A percentile compares a stretch with the other conserved stretches of the same genome.
These are phyloP conservation scores for Mugil cephalus DNA, from an alignment of 2,113 vertebrate genomes.

Conservation along the genomic window DNA sequence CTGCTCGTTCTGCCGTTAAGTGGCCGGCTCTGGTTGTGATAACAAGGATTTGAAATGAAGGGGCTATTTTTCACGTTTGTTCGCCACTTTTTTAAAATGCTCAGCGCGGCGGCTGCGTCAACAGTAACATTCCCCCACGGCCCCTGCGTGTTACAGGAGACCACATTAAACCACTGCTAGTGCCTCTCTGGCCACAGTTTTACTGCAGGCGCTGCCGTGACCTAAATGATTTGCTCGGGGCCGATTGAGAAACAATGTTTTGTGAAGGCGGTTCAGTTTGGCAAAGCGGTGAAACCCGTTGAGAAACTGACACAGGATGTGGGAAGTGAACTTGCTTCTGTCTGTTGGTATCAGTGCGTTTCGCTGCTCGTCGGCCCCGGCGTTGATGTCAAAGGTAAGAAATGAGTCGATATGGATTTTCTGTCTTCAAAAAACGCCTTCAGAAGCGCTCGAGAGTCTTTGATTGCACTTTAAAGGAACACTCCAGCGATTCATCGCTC, in stretches of 20 bases:
- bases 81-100: background rate
- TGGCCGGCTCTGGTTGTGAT: background rate
- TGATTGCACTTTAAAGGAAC: no score
- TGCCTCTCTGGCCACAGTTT: background rate
- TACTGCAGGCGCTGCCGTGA: background rate
- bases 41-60: background rate
- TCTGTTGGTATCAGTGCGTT: constrained; percentile 12
- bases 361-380: background rate
- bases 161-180: constrained; percentile 1
- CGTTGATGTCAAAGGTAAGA: background rate
- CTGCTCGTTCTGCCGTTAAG: background rate
- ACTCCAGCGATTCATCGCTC: no score
- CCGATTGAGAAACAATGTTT: constrained; percentile 24
- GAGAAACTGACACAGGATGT: constrained; percentile 74
- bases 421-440: background rate
- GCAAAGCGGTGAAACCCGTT: constrained; percentile 52
- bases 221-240: background rate
- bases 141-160: background rate
- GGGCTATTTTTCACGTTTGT: background rate
- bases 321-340: constrained; percentile 33
- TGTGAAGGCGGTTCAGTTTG: background rate
- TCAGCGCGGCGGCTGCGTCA: background rate
- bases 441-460: background rate
- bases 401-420: constrained; percentile 1
- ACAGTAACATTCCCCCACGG: background rate